phyloP scores from a whole-genome alignment of 2,797 vertebrate species.

The Halcyon smyrnensis region DNA sequence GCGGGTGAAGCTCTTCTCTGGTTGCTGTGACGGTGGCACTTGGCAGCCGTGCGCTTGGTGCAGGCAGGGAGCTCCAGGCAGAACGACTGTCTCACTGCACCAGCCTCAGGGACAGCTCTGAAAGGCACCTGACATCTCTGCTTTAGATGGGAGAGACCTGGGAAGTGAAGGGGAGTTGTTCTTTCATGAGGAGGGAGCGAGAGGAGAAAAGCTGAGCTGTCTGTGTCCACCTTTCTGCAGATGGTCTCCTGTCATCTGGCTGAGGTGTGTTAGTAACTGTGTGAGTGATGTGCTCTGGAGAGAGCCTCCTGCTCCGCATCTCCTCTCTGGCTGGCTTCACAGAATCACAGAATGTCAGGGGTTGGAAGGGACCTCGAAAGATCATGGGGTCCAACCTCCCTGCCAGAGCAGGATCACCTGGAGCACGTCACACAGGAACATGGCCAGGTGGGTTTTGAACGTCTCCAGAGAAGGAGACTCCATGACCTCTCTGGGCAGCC shows the following conservation, averaged over 20 bases:
- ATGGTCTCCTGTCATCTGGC: background rate
- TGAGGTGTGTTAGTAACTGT: background rate
- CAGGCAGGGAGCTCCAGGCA: background rate
- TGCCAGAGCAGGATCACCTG: too few relatives aligned
- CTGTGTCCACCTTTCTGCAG: background rate
- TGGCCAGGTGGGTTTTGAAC: too few relatives aligned
- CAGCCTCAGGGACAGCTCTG: background rate
- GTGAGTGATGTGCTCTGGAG: background rate
- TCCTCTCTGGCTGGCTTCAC: background rate
- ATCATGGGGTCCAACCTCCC: too few relatives aligned
- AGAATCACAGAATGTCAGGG: too few relatives aligned
- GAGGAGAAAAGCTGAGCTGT: background rate
- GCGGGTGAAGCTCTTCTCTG: background rate
- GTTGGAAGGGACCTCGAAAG: too few relatives aligned
- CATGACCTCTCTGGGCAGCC: too few relatives aligned
- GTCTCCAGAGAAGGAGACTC: too few relatives aligned
- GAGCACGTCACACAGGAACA: too few relatives aligned
- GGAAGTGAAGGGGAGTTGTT: background rate
- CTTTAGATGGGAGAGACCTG: background rate
- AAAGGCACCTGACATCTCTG: background rate
- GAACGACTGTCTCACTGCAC: fast-evolving
- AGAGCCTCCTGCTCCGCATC: background rate
- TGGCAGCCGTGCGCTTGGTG: background rate
- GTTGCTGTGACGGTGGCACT: background rate
- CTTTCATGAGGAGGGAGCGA: background rate